phyloP scores from a whole-genome alignment of 2,888 invertebrate genomes.

The Conus canariensis region DNA sequence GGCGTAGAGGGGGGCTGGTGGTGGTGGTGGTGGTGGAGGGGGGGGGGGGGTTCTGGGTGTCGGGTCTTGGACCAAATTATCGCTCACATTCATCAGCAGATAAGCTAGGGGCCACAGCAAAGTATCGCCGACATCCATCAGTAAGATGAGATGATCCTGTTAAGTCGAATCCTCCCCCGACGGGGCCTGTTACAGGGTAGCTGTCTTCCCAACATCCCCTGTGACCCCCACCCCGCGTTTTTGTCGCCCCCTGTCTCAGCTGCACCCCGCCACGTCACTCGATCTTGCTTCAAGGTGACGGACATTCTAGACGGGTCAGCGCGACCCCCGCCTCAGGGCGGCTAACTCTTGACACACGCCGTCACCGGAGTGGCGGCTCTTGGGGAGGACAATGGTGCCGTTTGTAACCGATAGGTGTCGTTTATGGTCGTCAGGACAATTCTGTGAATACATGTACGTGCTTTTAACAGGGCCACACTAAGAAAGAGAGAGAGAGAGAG shows the following conservation, averaged over 20 bases:
- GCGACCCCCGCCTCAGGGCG: conserved; percentile 8
- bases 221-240: background rate
- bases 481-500: background rate
- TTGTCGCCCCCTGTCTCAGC: background rate
- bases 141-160: conserved; percentile 3
- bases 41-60: no score
- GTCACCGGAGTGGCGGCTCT: background rate
- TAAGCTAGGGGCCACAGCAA: background rate
- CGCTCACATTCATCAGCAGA: background rate
- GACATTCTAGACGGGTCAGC: background rate
- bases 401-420: conserved; percentile 17
- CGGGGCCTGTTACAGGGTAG: background rate
- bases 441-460: background rate
- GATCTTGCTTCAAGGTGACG: conserved; percentile 19
- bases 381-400: conserved; percentile 9
- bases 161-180: background rate
- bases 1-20: no score
- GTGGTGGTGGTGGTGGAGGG: no score
- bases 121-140: background rate
- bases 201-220: background rate
- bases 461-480: no score
- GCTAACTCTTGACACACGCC: conserved; percentile 10
- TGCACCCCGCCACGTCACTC: background rate
- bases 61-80: background rate
- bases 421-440: background rate